Evolutionary conservation across 1,140 invertebrate genomes (phyloP).

Genomic region (Zaprionus tsacasi): DNA sequence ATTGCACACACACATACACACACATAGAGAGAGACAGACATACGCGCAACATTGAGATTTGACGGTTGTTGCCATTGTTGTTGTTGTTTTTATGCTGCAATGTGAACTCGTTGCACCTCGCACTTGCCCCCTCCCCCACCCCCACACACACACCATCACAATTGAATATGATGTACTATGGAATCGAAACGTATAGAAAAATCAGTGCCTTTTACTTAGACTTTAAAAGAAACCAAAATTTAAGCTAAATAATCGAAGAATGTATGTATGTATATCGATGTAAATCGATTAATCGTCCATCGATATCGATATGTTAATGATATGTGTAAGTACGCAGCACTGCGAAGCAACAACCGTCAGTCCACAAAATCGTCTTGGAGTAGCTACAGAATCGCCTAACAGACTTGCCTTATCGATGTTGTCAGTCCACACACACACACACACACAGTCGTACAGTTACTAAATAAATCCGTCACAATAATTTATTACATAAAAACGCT

Average conservation of each 20-base stretch:
- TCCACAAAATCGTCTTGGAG: slow-evolving; percentile 10
- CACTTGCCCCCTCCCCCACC: slow-evolving; percentile 23
- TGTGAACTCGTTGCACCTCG: slow-evolving; percentile 77
- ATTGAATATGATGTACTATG: slow-evolving; percentile 42
- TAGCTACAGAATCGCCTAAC: slow-evolving; percentile 56
- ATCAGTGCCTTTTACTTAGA: slow-evolving; percentile 80
- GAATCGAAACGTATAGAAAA: slow-evolving; percentile 42
- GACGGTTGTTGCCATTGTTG: slow-evolving; percentile 51
- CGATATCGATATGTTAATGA: slow-evolving; percentile 6
- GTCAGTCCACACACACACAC: slow-evolving; percentile 10
- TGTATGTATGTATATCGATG: slow-evolving; percentile 16
- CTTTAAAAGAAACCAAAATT: slow-evolving; percentile 60
- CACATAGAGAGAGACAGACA: slow-evolving; percentile 17
- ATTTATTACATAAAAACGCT: slow-evolving; percentile 38
- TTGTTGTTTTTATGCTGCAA: slow-evolving; percentile 44
- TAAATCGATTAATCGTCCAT: slow-evolving; percentile 10
- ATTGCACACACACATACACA: slow-evolving; percentile 43
- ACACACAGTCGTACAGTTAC: slow-evolving; percentile 43
- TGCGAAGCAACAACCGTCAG: slow-evolving; percentile 60
- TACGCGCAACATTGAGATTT: slow-evolving; percentile 16
- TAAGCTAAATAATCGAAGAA: slow-evolving; percentile 49
- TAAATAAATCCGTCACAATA: slow-evolving; percentile 68
- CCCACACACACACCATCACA: slow-evolving; percentile 24
- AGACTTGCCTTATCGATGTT: slow-evolving; percentile 71
- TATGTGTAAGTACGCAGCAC: slow-evolving; percentile 35